Conservation (phyloP, 2,888 invertebrate genomes). For the Tholera decimalis region DNA sequence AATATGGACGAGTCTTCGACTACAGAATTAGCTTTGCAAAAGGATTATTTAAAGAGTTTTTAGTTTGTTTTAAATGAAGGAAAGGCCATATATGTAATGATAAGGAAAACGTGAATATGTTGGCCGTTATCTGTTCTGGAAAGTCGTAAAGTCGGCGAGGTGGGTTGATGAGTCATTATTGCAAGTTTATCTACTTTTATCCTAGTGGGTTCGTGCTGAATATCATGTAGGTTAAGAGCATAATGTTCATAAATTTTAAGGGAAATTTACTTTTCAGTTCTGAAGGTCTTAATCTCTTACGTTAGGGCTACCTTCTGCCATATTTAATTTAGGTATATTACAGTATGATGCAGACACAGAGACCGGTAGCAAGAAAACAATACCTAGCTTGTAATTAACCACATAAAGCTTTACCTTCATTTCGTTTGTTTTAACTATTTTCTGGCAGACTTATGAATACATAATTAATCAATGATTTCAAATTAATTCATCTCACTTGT, state of each 20-base stretch:
- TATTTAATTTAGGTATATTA: too few species aligned
- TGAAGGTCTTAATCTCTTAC: neutral
- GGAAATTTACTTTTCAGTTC: neutral
- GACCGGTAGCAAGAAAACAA: neutral
- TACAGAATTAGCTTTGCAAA: conserved; percentile 51
- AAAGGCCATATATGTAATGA: conserved; percentile 37
- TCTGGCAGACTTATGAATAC: conserved; percentile 8
- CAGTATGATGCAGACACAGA: neutral
- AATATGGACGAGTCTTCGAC: conserved; percentile 49
- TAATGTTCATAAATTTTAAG: neutral
- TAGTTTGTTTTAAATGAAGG: conserved; percentile 40
- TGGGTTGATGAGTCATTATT: conserved; percentile 23
- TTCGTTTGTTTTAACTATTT: conserved; percentile 5
- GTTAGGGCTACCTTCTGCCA: neutral
- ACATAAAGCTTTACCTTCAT: neutral
- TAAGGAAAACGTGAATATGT: conserved; percentile 27
- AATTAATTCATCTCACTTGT: conserved; percentile 21
- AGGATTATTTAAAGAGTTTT: conserved; percentile 49
- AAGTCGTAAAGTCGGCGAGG: conserved; percentile 48
- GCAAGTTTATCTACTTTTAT: conserved; percentile 12
- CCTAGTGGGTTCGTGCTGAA: conserved; percentile 5
- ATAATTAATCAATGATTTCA: conserved; percentile 1
- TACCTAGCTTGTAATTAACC: neutral
- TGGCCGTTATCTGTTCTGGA: conserved; percentile 38
- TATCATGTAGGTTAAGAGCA: conserved; percentile 6